These are phyloP conservation scores for Tylochromis polylepis DNA, from an alignment of 2,113 vertebrate genomes.

Conservation along the genomic window DNA sequence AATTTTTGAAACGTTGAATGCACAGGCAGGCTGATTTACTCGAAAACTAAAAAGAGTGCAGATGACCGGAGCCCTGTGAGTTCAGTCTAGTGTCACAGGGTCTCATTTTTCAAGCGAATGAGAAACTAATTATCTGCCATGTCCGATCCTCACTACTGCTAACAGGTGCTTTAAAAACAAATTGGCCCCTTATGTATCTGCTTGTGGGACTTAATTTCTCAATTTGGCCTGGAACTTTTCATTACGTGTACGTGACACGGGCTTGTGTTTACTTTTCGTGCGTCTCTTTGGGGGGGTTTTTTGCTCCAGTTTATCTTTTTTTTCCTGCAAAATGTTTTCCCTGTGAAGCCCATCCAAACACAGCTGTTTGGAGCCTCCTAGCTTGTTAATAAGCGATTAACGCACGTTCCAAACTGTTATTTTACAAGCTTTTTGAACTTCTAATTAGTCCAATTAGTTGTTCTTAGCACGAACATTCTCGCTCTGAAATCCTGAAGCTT, in stretches of 20 bases:
- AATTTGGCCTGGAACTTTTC: constrained; percentile 24
- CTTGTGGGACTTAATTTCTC: constrained; percentile 19
- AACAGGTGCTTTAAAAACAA: constrained; percentile 40
- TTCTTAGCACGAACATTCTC: constrained; percentile 50
- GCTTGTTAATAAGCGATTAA: constrained; percentile 74
- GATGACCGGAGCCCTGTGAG: neutral
- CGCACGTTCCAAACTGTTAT: constrained; percentile 53
- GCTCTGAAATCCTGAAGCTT: constrained; percentile 23
- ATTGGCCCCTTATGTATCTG: constrained; percentile 10
- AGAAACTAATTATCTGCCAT: constrained; percentile 2
- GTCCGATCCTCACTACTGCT: neutral
- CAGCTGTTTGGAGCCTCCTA: constrained; percentile 53
- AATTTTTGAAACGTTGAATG: neutral
- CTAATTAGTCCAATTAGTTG: constrained; percentile 64
- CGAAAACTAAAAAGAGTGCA: neutral
- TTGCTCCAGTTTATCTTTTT: constrained; percentile 25
- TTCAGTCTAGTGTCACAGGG: neutral
- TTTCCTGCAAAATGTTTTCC: neutral
- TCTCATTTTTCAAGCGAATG: neutral
- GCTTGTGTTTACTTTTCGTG: constrained; percentile 41
- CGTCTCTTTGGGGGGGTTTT: neutral
- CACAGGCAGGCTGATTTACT: accelerated
- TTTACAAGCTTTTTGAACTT: constrained; percentile 68
- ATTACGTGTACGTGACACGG: constrained; percentile 38
- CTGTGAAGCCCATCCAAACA: constrained; percentile 65